Conservation (phyloP, 2,113 vertebrate genomes). For the Pangasianodon hypophthalmus region DNA sequence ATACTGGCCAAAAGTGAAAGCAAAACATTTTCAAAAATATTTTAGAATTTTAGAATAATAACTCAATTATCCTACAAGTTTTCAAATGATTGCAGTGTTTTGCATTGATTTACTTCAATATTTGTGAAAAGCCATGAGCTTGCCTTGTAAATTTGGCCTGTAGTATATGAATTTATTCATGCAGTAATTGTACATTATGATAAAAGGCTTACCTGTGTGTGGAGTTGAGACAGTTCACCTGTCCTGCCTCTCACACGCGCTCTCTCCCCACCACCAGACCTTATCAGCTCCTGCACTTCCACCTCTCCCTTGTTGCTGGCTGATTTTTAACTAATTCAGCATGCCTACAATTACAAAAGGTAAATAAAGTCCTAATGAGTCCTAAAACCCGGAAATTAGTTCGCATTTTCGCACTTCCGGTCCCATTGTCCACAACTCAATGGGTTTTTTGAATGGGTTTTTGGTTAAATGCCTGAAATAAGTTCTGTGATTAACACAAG, state of each 20-base stretch:
- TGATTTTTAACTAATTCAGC: conserved; percentile 13
- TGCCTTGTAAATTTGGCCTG: background rate
- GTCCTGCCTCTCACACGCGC: background rate
- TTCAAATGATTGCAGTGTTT: background rate
- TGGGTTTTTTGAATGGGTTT: no score
- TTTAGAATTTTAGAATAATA: background rate
- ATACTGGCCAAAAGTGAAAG: background rate
- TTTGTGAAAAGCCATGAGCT: background rate
- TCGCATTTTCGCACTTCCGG: no score
- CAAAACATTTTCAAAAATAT: background rate
- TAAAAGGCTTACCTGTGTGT: conserved; percentile 49
- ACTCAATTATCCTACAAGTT: background rate
- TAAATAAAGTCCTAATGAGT: background rate
- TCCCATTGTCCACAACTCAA: no score
- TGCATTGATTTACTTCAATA: background rate
- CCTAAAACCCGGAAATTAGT: no score
- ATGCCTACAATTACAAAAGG: background rate
- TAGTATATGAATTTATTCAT: background rate
- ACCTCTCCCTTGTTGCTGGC: background rate
- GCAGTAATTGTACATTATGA: background rate
- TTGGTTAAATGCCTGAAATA: no score
- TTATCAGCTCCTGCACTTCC: conserved; percentile 1
- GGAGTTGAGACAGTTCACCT: conserved; percentile 8
- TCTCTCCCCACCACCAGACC: background rate
- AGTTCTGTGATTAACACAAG: no score